These are phyloP conservation scores for Meteorus cinctellus DNA, from an alignment of 2,888 invertebrate species.

Conservation along the genomic window DNA sequence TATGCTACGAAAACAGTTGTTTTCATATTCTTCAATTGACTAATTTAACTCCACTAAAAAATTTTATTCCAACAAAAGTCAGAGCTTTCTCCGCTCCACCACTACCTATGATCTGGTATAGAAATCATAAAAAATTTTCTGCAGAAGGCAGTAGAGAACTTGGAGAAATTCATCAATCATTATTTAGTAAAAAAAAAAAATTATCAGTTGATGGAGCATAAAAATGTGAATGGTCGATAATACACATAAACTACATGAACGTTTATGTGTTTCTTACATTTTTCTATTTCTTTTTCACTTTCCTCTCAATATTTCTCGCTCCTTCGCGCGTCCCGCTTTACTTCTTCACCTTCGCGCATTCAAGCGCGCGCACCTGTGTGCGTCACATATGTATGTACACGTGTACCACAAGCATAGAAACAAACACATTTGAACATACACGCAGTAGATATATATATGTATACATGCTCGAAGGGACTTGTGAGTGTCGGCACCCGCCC, in stretches of 20 bases:
- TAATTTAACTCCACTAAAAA: too few species aligned
- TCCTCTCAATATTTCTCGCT: slow-evolving; percentile 9
- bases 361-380: slow-evolving; percentile 39
- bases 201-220: slow-evolving; percentile 34
- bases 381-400: slow-evolving; percentile 28
- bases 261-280: slow-evolving; percentile 30
- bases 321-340: slow-evolving; percentile 37
- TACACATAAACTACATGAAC: slow-evolving; percentile 35
- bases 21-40: too few species aligned
- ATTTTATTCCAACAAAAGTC: too few species aligned
- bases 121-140: too few species aligned
- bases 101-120: too few species aligned
- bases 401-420: slow-evolving; percentile 16
- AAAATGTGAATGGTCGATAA: slow-evolving; percentile 25
- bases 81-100: too few species aligned
- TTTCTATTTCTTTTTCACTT: slow-evolving; percentile 28
- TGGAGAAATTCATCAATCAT: slow-evolving; percentile 29
- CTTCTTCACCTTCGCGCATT: slow-evolving; percentile 46
- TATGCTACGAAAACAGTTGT: too few species aligned
- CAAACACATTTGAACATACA: not conserved
- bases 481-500: slow-evolving; percentile 46
- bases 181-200: slow-evolving; percentile 35
- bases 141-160: not conserved
- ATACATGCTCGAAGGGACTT: slow-evolving; percentile 24
- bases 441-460: not conserved